A percentile compares a stretch with the other conserved stretches of the same genome.
Evolutionary conservation across 2,113 vertebrate genomes (phyloP).

Genomic region (Sciurus niger): DNA sequence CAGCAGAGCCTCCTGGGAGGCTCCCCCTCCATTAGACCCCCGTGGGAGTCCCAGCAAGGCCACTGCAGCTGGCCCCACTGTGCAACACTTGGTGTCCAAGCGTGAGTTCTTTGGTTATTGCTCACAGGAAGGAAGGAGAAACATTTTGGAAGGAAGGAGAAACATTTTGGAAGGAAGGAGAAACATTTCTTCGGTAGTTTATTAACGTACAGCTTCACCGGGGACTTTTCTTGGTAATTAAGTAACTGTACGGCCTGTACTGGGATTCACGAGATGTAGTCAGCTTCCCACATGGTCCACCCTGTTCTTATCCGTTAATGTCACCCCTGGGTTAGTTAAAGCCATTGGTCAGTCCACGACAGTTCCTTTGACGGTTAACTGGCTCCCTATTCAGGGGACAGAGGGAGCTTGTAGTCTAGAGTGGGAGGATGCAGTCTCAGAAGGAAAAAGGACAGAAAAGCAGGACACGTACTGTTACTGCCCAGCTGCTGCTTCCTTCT

Average conservation of each 20-base stretch:
- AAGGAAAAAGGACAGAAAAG: not conserved
- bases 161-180: not conserved
- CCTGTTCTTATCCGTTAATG: not conserved
- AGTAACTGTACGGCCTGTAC: not conserved
- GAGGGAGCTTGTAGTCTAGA: not conserved
- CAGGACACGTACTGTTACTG: not conserved
- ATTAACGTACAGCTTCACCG: not conserved
- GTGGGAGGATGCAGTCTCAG: not conserved
- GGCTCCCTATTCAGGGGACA: not conserved
- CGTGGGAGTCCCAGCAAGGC: not conserved
- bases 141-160: not conserved
- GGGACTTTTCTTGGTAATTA: not conserved
- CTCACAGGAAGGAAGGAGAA: not conserved
- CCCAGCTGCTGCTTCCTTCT: not conserved
- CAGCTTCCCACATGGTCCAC: fast-evolving
- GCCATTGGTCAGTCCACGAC: not conserved
- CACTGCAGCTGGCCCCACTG: fast-evolving
- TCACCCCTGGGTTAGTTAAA: not conserved
- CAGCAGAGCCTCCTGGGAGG: not conserved
- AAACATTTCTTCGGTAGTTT: too few relatives aligned
- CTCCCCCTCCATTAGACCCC: not conserved
- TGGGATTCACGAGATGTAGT: too few relatives aligned
- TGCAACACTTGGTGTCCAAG: fast-evolving
- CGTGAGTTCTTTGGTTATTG: not conserved
- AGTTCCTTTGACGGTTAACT: not conserved